These are phyloP conservation scores for Paramisgurnus dabryanus DNA, from an alignment of 2,113 vertebrate genomes.

Conservation along the genomic window DNA sequence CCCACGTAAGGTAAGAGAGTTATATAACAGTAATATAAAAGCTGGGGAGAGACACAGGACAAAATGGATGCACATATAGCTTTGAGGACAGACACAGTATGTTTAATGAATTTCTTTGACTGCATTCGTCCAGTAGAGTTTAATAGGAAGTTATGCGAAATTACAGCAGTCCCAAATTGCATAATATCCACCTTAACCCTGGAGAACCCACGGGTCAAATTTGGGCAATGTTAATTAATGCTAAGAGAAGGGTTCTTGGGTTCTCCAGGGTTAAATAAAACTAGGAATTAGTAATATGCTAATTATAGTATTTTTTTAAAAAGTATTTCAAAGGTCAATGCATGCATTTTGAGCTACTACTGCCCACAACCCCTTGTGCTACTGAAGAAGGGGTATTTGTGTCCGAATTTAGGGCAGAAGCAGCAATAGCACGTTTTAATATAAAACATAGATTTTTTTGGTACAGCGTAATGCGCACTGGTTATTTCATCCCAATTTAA, in stretches of 20 bases:
- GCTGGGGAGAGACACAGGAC: constrained; percentile 7
- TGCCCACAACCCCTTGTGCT: no score
- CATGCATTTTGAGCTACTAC: no score
- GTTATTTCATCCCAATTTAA: no score
- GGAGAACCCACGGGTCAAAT: no score
- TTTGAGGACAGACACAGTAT: constrained; percentile 7
- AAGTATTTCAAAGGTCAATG: no score
- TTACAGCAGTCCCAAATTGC: background rate
- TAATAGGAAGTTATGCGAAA: background rate
- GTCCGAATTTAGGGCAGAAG: no score
- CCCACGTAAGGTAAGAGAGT: constrained; percentile 32
- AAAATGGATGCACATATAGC: constrained; percentile 4
- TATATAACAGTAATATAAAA: constrained; percentile 47
- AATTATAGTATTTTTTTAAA: background rate
- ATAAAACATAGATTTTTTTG: no score
- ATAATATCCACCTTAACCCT: no score
- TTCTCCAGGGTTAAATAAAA: background rate
- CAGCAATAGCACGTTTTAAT: background rate
- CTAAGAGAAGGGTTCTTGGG: no score
- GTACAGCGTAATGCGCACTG: no score
- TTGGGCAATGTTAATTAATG: no score
- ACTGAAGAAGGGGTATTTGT: no score
- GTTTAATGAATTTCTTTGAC: constrained; percentile 9
- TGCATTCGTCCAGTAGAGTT: background rate
- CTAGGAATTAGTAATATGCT: background rate